Evolutionary conservation across 2,113 vertebrate genomes (phyloP).

Genomic region (Prolemur simus): DNA sequence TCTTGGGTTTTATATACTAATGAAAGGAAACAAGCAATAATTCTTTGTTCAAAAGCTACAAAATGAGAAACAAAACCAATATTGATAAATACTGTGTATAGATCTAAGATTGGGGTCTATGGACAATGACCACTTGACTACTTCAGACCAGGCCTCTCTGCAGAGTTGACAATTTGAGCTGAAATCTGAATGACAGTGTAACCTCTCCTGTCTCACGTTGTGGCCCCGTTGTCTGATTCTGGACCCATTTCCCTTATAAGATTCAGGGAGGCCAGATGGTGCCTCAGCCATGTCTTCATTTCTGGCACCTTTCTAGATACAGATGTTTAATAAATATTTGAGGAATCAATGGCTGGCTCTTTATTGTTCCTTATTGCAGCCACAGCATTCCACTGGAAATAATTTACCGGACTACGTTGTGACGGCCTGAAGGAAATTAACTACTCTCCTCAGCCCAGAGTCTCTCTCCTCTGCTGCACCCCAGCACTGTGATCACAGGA

Average conservation of each 20-base stretch:
- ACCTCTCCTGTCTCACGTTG: not conserved
- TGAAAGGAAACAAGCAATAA: not conserved
- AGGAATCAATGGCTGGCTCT: not conserved
- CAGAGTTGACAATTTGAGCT: not conserved
- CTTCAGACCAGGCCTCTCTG: not conserved
- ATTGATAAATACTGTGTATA: not conserved
- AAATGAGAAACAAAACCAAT: not conserved
- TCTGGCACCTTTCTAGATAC: not conserved
- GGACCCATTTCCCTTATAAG: not conserved
- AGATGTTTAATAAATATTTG: not conserved
- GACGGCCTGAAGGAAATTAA: not conserved
- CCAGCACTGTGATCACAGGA: not conserved
- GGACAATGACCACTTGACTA: not conserved
- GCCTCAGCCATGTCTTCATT: not conserved
- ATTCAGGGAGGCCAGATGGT: not conserved
- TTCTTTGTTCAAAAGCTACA: not conserved
- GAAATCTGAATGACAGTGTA: not conserved
- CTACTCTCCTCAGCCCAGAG: not conserved
- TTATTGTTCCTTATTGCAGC: not conserved
- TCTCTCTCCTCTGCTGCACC: not conserved
- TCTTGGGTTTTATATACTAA: not conserved
- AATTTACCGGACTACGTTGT: not conserved
- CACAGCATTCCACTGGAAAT: not conserved
- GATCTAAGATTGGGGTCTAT: not conserved
- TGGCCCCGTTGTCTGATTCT: not conserved